These are phyloP conservation scores for Toxostoma redivivum DNA, from an alignment of 2,113 vertebrate genomes.

Conservation along the genomic window DNA sequence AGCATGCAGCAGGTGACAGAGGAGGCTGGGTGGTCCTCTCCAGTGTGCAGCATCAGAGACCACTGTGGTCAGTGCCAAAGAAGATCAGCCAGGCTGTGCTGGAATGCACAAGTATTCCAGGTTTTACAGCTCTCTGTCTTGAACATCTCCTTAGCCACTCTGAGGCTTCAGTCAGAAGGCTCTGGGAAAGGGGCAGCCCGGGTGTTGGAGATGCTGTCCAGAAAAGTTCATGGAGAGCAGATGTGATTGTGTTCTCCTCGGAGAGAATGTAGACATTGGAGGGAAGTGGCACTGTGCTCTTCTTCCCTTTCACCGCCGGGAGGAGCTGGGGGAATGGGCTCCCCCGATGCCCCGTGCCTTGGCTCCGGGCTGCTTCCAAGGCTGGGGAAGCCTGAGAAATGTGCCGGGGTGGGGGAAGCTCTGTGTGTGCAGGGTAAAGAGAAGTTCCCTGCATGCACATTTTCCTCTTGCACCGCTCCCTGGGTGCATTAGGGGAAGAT, in stretches of 20 bases:
- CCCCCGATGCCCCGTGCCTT: not conserved
- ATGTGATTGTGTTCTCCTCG: not conserved
- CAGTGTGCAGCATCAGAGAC: not conserved
- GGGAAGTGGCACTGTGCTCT: not conserved
- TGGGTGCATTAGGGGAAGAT: not conserved
- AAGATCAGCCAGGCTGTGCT: not conserved
- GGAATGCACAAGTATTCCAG: rapidly evolving
- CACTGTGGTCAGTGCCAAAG: not conserved
- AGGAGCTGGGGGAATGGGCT: not conserved
- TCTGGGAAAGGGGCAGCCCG: not conserved
- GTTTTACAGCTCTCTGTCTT: not conserved
- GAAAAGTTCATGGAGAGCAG: not conserved
- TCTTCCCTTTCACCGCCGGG: not conserved
- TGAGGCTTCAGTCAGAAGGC: not conserved
- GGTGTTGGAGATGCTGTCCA: not conserved
- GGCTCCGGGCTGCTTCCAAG: rapidly evolving
- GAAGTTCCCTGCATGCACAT: not conserved
- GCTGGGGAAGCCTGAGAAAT: not conserved
- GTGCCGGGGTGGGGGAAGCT: no score
- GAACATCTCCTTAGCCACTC: not conserved
- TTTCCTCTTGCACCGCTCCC: not conserved
- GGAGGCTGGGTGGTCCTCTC: not conserved
- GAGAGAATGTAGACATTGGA: not conserved
- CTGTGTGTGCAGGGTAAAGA: not conserved
- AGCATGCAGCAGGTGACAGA: not conserved